These are phyloP conservation scores for Aurelia aurita complex sp. Pacific DNA, from an alignment of 30 jellyfish, hydroid and myxozoan genomes.

Conservation along the genomic window DNA sequence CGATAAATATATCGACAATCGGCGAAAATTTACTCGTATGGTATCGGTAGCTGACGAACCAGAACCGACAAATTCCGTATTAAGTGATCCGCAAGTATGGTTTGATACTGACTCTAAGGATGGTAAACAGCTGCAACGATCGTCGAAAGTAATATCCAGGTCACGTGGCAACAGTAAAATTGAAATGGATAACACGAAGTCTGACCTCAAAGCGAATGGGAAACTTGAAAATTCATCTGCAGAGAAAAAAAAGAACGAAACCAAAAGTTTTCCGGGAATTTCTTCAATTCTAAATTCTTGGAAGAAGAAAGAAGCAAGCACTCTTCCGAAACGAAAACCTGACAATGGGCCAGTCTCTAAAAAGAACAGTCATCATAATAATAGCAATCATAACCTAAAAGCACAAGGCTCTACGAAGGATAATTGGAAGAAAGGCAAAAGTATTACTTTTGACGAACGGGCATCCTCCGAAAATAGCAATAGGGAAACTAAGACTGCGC, in stretches of 20 bases:
- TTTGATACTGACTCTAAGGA: conserved; percentile 44
- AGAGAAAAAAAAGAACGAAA: neutral
- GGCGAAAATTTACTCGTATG: conserved; percentile 69
- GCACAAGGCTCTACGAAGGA: conserved; percentile 6
- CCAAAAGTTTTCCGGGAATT: conserved; percentile 4
- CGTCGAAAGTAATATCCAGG: neutral
- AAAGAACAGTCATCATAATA: neutral
- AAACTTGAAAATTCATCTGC: neutral
- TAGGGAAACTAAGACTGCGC: neutral
- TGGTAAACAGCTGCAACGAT: neutral
- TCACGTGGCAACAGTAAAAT: neutral
- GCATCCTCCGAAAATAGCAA: neutral
- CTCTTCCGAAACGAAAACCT: conserved; percentile 36
- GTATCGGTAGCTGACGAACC: conserved; percentile 17
- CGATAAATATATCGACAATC: conserved; percentile 30
- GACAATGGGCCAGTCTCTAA: neutral
- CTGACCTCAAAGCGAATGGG: neutral
- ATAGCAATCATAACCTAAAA: neutral
- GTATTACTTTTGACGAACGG: conserved; percentile 26
- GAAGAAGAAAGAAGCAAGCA: conserved; percentile 39
- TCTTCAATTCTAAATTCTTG: conserved; percentile 20
- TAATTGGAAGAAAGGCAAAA: conserved; percentile 19
- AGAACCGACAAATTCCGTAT: conserved; percentile 18
- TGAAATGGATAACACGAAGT: neutral
- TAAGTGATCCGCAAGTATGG: conserved; percentile 65